Evolutionary conservation across 2,888 invertebrate genomes (phyloP).

Genomic region (Hybos culiciformis): DNA sequence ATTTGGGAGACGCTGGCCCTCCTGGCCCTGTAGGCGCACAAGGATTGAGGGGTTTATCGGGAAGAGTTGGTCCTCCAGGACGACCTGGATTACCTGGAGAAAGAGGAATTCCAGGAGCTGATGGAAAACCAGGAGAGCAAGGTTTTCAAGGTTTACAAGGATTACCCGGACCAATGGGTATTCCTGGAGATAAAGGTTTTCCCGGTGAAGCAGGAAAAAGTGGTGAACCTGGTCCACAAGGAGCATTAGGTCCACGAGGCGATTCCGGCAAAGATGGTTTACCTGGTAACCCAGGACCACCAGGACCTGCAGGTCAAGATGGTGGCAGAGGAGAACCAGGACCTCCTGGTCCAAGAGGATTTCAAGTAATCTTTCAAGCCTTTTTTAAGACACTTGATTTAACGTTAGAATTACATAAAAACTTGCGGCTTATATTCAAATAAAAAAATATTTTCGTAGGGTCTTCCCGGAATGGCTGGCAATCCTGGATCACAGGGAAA

Average conservation of each 20-base stretch:
- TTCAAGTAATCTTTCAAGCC: constrained; percentile 49
- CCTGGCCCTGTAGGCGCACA: constrained; percentile 44
- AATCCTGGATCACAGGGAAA: constrained; percentile 63
- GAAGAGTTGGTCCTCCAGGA: constrained; percentile 56
- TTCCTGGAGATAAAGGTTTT: constrained; percentile 48
- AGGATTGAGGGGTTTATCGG: constrained; percentile 48
- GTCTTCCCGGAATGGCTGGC: constrained; percentile 60
- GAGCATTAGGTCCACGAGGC: constrained; percentile 62
- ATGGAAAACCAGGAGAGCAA: constrained; percentile 73
- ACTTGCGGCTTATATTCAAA: neutral
- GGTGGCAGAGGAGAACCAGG: constrained; percentile 68
- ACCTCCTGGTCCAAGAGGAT: constrained; percentile 62
- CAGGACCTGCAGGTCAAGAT: constrained; percentile 54
- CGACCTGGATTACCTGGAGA: constrained; percentile 58
- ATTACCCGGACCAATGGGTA: constrained; percentile 58
- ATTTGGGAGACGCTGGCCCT: constrained; percentile 44
- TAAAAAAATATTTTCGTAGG: constrained; percentile 39
- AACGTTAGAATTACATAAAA: neutral
- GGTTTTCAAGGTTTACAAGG: constrained; percentile 70
- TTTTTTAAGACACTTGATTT: neutral
- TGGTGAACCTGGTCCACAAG: constrained; percentile 56
- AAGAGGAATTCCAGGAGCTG: constrained; percentile 63
- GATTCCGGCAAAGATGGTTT: constrained; percentile 66
- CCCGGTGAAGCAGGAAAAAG: constrained; percentile 66
- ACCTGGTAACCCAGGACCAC: constrained; percentile 58